Conservation (phyloP, 2,113 vertebrate genomes). For the Mesitornis unicolor region DNA sequence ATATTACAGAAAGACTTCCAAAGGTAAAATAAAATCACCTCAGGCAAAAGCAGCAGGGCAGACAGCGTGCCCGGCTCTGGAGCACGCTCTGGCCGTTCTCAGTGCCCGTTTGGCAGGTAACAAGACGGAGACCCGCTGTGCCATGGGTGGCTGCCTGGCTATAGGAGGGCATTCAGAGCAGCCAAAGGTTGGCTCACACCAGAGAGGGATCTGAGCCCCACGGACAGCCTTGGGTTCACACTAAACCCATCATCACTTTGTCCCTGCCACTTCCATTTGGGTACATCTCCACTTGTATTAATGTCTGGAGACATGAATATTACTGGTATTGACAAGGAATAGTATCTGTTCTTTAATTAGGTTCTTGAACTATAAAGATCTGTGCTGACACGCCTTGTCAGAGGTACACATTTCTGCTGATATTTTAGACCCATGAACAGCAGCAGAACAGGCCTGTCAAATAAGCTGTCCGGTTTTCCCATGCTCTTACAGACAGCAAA, state of each 20-base stretch:
- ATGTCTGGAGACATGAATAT: background rate
- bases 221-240: background rate
- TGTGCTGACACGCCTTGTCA: background rate
- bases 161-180: background rate
- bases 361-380: background rate
- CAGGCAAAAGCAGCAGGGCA: background rate
- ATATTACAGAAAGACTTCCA: background rate
- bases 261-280: background rate
- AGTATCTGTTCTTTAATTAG: background rate
- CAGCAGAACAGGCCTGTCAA: background rate
- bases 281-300: background rate
- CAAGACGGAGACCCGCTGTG: background rate
- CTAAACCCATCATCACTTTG: background rate
- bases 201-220: background rate
- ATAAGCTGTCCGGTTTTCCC: background rate
- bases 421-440: background rate
- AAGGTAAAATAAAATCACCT: background rate
- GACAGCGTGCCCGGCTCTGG: background rate
- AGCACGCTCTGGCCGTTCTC: too few relatives aligned
- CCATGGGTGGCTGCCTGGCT: background rate
- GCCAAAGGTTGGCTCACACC: background rate
- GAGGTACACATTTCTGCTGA: background rate
- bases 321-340: background rate
- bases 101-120: too few relatives aligned
- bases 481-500: background rate